Conservation (phyloP, 1,140 invertebrate genomes). For the Nasonia vitripennis region DNA sequence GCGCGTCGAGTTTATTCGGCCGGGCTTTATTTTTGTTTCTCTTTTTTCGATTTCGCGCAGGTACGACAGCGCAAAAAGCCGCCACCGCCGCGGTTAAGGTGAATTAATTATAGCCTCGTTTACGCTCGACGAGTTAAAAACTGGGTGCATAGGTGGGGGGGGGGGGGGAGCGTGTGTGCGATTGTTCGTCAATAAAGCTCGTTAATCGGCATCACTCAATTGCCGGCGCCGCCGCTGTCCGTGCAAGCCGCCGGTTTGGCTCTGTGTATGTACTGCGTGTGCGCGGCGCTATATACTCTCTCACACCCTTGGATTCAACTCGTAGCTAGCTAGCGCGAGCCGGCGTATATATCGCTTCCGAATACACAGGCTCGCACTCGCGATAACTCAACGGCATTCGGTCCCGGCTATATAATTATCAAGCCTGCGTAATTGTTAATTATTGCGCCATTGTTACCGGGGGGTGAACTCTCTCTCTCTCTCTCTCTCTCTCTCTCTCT, state of each 20-base stretch:
- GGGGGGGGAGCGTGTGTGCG: not conserved
- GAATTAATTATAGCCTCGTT: no score
- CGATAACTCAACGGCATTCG: constrained; percentile 62
- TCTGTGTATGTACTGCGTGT: not conserved
- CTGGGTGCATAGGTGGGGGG: not conserved
- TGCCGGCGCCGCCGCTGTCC: not conserved
- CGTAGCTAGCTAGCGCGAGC: not conserved
- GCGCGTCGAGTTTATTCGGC: not conserved
- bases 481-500: constrained; percentile 1
- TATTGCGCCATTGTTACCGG: constrained; percentile 66
- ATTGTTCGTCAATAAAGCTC: constrained; percentile 40
- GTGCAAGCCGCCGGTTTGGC: not conserved
- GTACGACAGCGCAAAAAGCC: no score
- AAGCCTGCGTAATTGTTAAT: constrained; percentile 71
- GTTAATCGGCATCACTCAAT: constrained; percentile 35
- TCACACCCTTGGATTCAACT: not conserved
- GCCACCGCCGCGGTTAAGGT: no score
- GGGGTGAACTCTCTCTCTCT: not conserved
- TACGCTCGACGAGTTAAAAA: not conserved
- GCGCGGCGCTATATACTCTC: not conserved
- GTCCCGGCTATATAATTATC: constrained; percentile 66
- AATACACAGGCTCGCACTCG: not conserved
- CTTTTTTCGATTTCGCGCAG: not conserved
- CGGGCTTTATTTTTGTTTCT: not conserved
- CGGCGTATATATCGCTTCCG: not conserved